These are phyloP conservation scores for Xestia ashworthii DNA, from an alignment of 2,888 invertebrate genomes.

Conservation along the genomic window DNA sequence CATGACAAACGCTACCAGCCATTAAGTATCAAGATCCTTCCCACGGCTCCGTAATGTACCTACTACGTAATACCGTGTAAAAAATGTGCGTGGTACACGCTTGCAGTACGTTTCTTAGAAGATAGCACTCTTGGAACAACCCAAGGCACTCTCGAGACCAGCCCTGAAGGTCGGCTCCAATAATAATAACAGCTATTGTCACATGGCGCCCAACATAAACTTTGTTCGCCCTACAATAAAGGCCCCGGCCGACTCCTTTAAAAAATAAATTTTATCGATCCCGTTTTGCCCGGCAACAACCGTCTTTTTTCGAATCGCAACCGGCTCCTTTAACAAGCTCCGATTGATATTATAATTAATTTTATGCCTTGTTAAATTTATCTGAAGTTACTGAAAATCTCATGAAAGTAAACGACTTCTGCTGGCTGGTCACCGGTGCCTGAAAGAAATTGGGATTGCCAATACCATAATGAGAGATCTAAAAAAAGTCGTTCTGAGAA, in stretches of 20 bases:
- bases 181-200: slow-evolving; percentile 79
- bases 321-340: slow-evolving; percentile 35
- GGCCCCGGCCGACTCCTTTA: slow-evolving; percentile 10
- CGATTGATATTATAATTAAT: slow-evolving; percentile 46
- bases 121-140: slow-evolving; percentile 81
- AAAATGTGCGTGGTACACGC: slow-evolving; percentile 83
- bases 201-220: slow-evolving; percentile 66
- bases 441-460: slow-evolving; percentile 20
- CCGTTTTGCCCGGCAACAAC: slow-evolving; percentile 71
- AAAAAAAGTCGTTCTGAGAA: background rate
- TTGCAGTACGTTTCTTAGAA: slow-evolving; percentile 85
- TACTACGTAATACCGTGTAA: slow-evolving; percentile 72
- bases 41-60: slow-evolving; percentile 44
- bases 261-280: slow-evolving; percentile 67
- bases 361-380: slow-evolving; percentile 42
- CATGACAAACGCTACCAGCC: background rate
- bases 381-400: slow-evolving; percentile 54
- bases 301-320: slow-evolving; percentile 36
- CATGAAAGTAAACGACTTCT: slow-evolving; percentile 37
- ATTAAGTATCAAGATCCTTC: slow-evolving; percentile 67
- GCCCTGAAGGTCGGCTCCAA: slow-evolving; percentile 84
- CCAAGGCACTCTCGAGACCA: slow-evolving; percentile 79
- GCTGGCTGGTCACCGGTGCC: background rate
- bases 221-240: slow-evolving; percentile 33
- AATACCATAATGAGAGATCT: background rate